Conservation (phyloP, 1,140 invertebrate species). For the Bicyclus anynana region DNA sequence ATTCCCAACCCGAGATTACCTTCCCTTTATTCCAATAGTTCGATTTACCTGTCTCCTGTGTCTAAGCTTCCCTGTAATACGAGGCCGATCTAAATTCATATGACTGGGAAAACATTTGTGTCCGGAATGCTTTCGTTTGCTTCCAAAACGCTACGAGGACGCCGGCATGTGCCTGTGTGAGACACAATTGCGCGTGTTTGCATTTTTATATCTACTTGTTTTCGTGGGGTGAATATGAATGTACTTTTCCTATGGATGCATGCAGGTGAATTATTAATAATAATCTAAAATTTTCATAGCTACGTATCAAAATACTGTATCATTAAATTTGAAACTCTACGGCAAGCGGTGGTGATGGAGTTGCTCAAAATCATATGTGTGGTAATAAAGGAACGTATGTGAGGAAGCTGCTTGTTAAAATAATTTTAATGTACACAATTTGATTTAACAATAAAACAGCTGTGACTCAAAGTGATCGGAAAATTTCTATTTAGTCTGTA, state of each 20-base stretch:
- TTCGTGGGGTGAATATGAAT: slow-evolving; percentile 69
- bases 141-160: slow-evolving; percentile 31
- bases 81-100: slow-evolving; percentile 71
- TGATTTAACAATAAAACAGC: no score
- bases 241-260: slow-evolving; percentile 52
- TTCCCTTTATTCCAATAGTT: slow-evolving; percentile 55
- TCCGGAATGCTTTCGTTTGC: slow-evolving; percentile 48
- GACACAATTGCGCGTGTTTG: slow-evolving; percentile 70
- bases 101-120: slow-evolving; percentile 67
- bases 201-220: slow-evolving; percentile 73
- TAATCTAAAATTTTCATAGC: slow-evolving; percentile 9
- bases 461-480: no score
- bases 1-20: slow-evolving; percentile 31
- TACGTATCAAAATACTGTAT: no score
- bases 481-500: no score
- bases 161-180: slow-evolving; percentile 50
- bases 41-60: slow-evolving; percentile 62
- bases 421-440: no score
- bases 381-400: no score
- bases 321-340: no score
- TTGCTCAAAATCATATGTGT: no score
- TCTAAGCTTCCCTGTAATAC: slow-evolving; percentile 59
- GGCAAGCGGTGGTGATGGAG: no score
- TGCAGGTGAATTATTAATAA: slow-evolving; percentile 54
- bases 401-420: no score